Percentiles rank a stretch among this genome's conserved stretches.
Evolutionary conservation across 2,113 vertebrate genomes (phyloP).

Genomic region (Verasper variegatus): DNA sequence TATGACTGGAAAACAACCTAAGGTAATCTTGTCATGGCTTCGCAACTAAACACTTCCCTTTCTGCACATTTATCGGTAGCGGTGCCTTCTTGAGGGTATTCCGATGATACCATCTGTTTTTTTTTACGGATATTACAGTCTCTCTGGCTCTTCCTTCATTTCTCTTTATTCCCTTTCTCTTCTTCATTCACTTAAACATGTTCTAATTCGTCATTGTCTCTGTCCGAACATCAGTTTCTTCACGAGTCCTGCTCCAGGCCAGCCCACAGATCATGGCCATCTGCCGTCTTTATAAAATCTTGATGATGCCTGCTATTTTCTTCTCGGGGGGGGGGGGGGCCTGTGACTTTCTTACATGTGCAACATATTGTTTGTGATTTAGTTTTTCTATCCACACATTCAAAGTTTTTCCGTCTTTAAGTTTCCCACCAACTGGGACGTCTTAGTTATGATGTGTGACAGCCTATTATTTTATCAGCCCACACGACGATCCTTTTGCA

Average conservation of each 20-base stretch:
- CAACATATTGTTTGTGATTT: not conserved
- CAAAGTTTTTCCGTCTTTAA: not conserved
- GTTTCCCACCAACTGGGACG: no score
- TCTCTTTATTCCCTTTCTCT: constrained; percentile 2
- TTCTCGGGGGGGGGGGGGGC: not conserved
- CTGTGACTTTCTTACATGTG: not conserved
- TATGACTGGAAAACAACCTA: constrained; percentile 28
- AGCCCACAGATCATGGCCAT: not conserved
- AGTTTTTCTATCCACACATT: not conserved
- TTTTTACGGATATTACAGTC: constrained; percentile 6
- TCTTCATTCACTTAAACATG: constrained; percentile 3
- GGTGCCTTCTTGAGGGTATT: constrained; percentile 21
- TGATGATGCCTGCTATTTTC: constrained; percentile 1
- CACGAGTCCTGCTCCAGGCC: constrained; percentile 14
- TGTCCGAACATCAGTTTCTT: constrained; percentile 11
- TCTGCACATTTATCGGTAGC: constrained; percentile 22
- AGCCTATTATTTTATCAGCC: constrained; percentile 15
- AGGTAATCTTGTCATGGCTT: constrained; percentile 16
- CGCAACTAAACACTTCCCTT: not conserved
- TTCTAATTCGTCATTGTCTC: constrained; percentile 17
- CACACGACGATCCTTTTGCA: not conserved
- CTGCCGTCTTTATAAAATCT: constrained; percentile 20
- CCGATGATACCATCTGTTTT: constrained; percentile 19
- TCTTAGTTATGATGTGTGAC: constrained; percentile 1
- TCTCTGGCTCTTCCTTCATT: not conserved